A percentile compares a stretch with the other conserved stretches of the same genome.
These are phyloP conservation scores for Spheniscus mendiculus DNA, from an alignment of 2,113 vertebrate species.

Conservation along the genomic window DNA sequence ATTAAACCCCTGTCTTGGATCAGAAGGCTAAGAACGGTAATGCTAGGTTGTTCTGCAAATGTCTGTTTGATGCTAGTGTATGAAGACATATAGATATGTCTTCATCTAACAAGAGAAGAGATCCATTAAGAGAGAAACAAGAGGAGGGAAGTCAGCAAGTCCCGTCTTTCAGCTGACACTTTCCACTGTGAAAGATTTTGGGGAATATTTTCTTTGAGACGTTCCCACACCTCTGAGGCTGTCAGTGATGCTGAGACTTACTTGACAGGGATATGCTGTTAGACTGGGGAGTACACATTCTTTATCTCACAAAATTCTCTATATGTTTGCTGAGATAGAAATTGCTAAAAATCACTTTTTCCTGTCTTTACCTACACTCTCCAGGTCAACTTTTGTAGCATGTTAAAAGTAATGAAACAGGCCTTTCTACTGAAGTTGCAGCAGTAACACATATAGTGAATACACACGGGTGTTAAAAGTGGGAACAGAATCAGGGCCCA, in stretches of 20 bases:
- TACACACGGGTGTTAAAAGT: background rate
- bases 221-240: background rate
- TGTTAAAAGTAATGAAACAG: background rate
- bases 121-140: background rate
- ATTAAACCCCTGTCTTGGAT: background rate
- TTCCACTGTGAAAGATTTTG: background rate
- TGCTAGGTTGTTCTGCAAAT: background rate
- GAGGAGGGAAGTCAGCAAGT: background rate
- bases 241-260: background rate
- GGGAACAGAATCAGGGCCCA: background rate
- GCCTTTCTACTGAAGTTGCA: background rate
- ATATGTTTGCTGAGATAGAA: background rate
- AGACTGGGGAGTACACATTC: background rate
- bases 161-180: background rate
- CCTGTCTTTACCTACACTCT: background rate
- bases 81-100: background rate
- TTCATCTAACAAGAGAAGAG: background rate
- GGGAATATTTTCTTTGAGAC: background rate
- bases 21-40: background rate
- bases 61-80: background rate
- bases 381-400: background rate
- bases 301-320: background rate
- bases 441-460: background rate
- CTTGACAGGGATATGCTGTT: background rate
- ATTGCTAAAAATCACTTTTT: background rate